Percentiles rank a stretch among this genome's conserved stretches.
Evolutionary conservation across 2,888 invertebrate species (phyloP).

Genomic region (Stenodera caucasica): DNA sequence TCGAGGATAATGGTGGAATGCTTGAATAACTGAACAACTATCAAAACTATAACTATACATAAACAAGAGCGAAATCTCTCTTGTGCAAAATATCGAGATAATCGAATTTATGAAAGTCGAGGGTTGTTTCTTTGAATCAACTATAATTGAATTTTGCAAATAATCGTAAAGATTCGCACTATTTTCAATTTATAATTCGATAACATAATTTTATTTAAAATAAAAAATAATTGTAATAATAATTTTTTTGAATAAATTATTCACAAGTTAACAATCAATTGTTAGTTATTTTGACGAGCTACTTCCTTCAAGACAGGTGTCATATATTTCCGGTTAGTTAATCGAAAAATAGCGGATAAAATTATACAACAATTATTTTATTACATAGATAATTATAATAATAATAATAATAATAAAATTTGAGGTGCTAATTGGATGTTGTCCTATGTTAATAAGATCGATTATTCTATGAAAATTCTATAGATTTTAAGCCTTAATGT

Average conservation of each 20-base stretch:
- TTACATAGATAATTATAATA: constrained; percentile 31
- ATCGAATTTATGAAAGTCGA: constrained; percentile 47
- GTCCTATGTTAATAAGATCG: constrained; percentile 44
- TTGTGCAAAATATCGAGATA: constrained; percentile 44
- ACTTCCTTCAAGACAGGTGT: constrained; percentile 48
- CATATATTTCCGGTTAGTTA: constrained; percentile 48
- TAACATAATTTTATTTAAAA: too few species aligned
- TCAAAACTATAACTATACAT: constrained; percentile 45
- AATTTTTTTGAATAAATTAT: too few species aligned
- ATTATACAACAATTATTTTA: constrained; percentile 50
- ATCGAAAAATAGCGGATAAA: constrained; percentile 48
- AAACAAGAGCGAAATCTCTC: constrained; percentile 36
- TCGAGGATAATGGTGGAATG: constrained; percentile 46
- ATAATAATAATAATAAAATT: constrained; percentile 32
- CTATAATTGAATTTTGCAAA: too few species aligned
- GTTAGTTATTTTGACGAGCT: constrained; percentile 17
- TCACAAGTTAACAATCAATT: neutral
- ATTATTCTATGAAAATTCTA: constrained; percentile 40
- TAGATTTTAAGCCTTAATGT: constrained; percentile 41
- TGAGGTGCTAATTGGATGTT: constrained; percentile 51
- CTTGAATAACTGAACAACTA: neutral
- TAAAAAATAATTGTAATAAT: too few species aligned
- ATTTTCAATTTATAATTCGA: too few species aligned
- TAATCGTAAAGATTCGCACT: too few species aligned
- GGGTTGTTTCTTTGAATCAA: too few species aligned